phyloP scores from a whole-genome alignment of 2,113 vertebrate genomes.

The Sigmodon hispidus region DNA sequence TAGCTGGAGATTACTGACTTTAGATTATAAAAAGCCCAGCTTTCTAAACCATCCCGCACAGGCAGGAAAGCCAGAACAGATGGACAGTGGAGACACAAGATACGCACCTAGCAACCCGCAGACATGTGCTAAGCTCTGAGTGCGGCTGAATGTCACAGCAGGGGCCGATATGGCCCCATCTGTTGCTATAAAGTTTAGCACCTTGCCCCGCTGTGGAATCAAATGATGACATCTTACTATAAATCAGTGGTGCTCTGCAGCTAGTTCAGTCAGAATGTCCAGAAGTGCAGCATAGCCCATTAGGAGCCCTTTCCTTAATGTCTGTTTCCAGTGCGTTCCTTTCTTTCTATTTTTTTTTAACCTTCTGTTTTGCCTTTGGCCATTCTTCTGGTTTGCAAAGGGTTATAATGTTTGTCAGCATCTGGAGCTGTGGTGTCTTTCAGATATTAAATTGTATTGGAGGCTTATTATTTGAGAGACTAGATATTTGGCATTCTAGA shows the following conservation, averaged over 20 bases:
- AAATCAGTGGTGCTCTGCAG: neutral
- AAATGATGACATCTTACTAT: neutral
- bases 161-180: too few relatives aligned
- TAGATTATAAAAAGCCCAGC: too few relatives aligned
- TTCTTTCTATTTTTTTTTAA: too few relatives aligned
- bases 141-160: too few relatives aligned
- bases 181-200: neutral
- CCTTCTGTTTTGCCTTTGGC: neutral
- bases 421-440: neutral
- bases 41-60: too few relatives aligned
- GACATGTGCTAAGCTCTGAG: too few relatives aligned
- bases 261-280: neutral
- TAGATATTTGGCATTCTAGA: neutral
- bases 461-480: neutral
- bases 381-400: neutral
- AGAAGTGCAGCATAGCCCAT: too few relatives aligned
- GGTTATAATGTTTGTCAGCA: neutral
- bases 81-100: too few relatives aligned
- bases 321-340: neutral
- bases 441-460: neutral
- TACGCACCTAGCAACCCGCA: too few relatives aligned
- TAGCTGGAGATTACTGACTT: too few relatives aligned
- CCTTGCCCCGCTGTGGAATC: neutral
- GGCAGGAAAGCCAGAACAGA: too few relatives aligned
- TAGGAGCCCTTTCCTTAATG: neutral